Evolutionary conservation across 2,797 vertebrate species (phyloP), one percentile per base, ranked within the genome.

Genomic region (Propithecus deckenii): DNA sequence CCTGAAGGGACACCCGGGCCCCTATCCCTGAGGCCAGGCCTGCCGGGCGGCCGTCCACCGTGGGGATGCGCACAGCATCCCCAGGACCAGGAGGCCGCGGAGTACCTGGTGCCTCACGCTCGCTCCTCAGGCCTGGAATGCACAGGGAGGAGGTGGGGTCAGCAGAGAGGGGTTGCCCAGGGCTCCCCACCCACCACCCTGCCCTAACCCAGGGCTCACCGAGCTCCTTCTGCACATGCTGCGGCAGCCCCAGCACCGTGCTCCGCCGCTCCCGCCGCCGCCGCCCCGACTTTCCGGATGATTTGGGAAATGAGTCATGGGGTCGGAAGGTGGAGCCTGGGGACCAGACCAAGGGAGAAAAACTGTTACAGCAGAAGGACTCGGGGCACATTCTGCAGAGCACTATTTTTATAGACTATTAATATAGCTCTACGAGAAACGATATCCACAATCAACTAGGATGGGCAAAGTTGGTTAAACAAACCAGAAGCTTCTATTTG

Each of bases 191-290:
- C 86, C 63, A 3, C 57, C 52, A 20, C 59, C 11, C 46, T 0
- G 20, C 17, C 38, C 72, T 3, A 2, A 2, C 0, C 78, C 11
- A 11, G 22, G 35, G 97, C 99, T 96, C 99, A 99, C 99, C 99
- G 1, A 99, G 99, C 96, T 99, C 99, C 96, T 99, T 99, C 97
- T 99, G 99, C 97, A 99, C 99, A 0, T 99, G 99, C 95, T 99
- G 99, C 9, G 99, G 99, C 93, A 99, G 99, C 13, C 99, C 99
- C 99, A 99, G 99, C 96, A 99, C 99, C 0, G 99, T 99, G 0
- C 99, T 99, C 94, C 99, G 99, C 98, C 99, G 99, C 91, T 98
- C 99, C 76, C 99, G 99, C 97, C 97, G 99, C 72, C 99, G 99
- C 87, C 99, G 99, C 92, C 98, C 98, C 2, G 98, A 96, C 95